Evolutionary conservation across 2,888 invertebrate species (phyloP).

Genomic region (Ormyrus labotus): DNA sequence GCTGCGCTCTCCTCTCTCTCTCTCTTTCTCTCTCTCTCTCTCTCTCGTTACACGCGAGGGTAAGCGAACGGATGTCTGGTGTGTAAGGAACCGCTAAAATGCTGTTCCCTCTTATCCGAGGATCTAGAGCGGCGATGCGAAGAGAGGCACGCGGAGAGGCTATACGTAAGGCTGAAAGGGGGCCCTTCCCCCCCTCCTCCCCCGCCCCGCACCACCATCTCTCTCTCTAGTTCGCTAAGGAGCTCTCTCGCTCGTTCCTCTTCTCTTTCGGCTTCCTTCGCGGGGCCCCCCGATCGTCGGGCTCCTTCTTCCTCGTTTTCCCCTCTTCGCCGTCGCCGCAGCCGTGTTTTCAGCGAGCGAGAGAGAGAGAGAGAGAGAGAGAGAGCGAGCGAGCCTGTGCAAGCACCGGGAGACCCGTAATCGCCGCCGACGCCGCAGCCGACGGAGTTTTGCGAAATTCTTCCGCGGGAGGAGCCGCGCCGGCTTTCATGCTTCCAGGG

Average conservation of each 20-base stretch:
- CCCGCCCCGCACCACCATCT: neutral
- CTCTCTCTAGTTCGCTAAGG: conserved; percentile 14
- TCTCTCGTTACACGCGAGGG: conserved; percentile 61
- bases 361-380: neutral
- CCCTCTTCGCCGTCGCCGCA: neutral
- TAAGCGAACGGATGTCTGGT: conserved; percentile 75
- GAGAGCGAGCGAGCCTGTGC: no score
- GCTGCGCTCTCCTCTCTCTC: conserved; percentile 15
- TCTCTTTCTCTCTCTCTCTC: conserved; percentile 47
- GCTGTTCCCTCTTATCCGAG: conserved; percentile 75
- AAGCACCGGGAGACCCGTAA: no score
- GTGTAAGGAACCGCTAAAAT: conserved; percentile 77
- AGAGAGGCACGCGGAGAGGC: conserved; percentile 73
- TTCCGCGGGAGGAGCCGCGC: no score
- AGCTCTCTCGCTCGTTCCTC: conserved; percentile 32
- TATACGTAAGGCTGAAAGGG: conserved; percentile 16
- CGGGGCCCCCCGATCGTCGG: neutral
- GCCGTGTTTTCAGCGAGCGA: neutral
- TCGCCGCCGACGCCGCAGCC: no score
- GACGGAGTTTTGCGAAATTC: no score
- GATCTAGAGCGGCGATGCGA: conserved; percentile 76
- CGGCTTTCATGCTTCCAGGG: no score
- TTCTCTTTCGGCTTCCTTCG: conserved; percentile 39
- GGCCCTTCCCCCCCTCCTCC: neutral
- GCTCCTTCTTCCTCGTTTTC: neutral